phyloP scores from a whole-genome alignment of 2,888 invertebrate genomes.

The Ophraella communa region DNA sequence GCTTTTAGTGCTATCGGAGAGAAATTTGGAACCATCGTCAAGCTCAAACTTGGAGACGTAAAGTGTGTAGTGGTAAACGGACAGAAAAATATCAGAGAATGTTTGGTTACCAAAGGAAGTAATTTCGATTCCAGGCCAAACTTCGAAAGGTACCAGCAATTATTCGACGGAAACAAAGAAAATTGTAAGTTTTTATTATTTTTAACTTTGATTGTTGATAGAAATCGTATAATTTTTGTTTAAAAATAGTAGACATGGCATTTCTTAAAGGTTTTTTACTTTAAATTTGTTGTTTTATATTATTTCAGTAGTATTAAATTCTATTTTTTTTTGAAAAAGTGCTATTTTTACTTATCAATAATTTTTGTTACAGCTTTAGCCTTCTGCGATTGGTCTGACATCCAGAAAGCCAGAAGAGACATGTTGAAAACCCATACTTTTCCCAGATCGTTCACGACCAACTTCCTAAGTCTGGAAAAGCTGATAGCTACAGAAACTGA shows the following conservation, averaged over 20 bases:
- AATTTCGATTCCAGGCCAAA: conserved; percentile 71
- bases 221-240: too few relatives aligned
- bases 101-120: conserved; percentile 64
- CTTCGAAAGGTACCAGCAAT: conserved; percentile 67
- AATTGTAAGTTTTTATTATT: conserved; percentile 66
- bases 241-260: too few relatives aligned
- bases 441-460: conserved; percentile 64
- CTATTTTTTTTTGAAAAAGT: too few relatives aligned
- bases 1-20: conserved; percentile 63
- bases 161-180: conserved; percentile 71
- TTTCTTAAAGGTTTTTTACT: too few relatives aligned
- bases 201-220: neutral
- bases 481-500: conserved; percentile 60
- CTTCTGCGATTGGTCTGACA: conserved; percentile 73
- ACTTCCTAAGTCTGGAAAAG: conserved; percentile 62
- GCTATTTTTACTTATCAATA: neutral
- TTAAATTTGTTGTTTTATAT: too few relatives aligned
- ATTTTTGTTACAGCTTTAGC: conserved; percentile 64
- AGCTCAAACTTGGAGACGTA: conserved; percentile 64
- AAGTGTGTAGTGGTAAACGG: conserved; percentile 67
- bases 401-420: conserved; percentile 67
- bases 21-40: conserved; percentile 64
- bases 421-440: conserved; percentile 67
- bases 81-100: conserved; percentile 66
- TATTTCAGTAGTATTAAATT: too few relatives aligned